phyloP scores from a whole-genome alignment of 2,888 invertebrate genomes.

The Sarcophaga caerulescens region DNA sequence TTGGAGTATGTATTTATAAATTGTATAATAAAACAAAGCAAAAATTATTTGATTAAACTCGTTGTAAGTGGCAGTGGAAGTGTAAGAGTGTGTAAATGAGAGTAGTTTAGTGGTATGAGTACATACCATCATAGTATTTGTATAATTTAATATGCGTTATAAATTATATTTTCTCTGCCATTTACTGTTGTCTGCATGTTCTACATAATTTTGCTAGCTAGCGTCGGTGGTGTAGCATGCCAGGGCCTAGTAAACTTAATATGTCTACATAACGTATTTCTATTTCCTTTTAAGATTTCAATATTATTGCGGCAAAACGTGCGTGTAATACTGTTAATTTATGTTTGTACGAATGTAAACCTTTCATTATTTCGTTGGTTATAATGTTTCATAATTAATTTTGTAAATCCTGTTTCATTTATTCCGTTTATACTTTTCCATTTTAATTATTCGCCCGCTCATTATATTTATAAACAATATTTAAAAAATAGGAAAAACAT shows the following conservation, averaged over 20 bases:
- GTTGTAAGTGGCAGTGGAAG: neutral
- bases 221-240: neutral
- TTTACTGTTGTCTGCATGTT: neutral
- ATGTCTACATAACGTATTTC: neutral
- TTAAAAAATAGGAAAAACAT: too few relatives aligned
- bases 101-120: neutral
- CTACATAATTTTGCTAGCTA: neutral
- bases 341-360: conserved; percentile 10
- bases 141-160: neutral
- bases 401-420: conserved; percentile 22
- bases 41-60: conserved; percentile 51
- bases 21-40: conserved; percentile 44
- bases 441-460: too few relatives aligned
- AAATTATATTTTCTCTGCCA: neutral
- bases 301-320: neutral
- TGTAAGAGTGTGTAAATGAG: neutral
- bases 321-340: conserved; percentile 20
- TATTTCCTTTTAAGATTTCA: neutral
- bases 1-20: conserved; percentile 16
- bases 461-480: neutral
- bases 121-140: neutral
- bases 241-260: neutral
- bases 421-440: neutral
- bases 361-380: neutral
- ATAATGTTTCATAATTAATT: conserved; percentile 52